phyloP scores from a whole-genome alignment of 1,140 invertebrate genomes.

The Antheraea mylitta region DNA sequence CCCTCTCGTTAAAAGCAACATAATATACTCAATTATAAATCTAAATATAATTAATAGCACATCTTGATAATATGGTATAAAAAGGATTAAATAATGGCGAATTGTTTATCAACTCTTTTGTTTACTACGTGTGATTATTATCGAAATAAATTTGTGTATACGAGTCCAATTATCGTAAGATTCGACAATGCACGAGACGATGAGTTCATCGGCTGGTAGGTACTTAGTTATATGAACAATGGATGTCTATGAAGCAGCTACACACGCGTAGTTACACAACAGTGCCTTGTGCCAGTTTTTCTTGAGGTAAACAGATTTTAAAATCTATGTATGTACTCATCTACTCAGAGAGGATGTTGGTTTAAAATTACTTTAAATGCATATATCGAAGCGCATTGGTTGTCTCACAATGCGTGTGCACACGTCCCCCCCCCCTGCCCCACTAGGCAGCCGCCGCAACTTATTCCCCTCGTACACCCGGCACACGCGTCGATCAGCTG shows the following conservation, averaged over 20 bases:
- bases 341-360: slow-evolving; percentile 28
- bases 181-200: slow-evolving; percentile 37
- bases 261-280: slow-evolving; percentile 52
- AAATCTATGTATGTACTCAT: slow-evolving; percentile 27
- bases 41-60: too few species aligned
- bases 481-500: slow-evolving; percentile 65
- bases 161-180: slow-evolving; percentile 26
- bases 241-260: slow-evolving; percentile 20
- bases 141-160: slow-evolving; percentile 5
- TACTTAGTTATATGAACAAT: slow-evolving; percentile 18
- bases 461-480: slow-evolving; percentile 23
- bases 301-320: slow-evolving; percentile 34
- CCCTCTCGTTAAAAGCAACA: too few species aligned
- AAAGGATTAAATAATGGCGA: too few species aligned
- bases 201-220: slow-evolving; percentile 31
- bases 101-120: too few species aligned
- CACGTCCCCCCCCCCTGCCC: slow-evolving; percentile 31
- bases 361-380: slow-evolving; percentile 39
- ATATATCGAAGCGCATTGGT: slow-evolving; percentile 36
- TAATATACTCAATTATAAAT: too few species aligned
- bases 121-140: background rate
- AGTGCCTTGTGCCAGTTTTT: slow-evolving; percentile 49
- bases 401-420: slow-evolving; percentile 59
- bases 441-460: slow-evolving; percentile 18
- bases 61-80: background rate